A percentile compares a stretch with the other conserved stretches of the same genome.
phyloP scores from a whole-genome alignment of 2,888 invertebrate genomes.

The Microctonus aethiopoides region DNA sequence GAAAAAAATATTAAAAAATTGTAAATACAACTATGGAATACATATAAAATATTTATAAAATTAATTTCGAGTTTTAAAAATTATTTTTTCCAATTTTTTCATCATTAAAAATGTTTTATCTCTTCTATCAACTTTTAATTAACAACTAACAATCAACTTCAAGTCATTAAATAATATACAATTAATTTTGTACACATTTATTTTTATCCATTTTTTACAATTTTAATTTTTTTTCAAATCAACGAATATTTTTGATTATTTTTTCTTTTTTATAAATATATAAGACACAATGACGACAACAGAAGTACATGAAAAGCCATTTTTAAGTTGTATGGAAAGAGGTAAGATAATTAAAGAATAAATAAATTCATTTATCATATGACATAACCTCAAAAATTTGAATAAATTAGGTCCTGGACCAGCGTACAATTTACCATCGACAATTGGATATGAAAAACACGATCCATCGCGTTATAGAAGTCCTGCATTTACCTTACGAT shows the following conservation, averaged over 20 bases:
- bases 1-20: constrained; percentile 30
- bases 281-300: constrained; percentile 32
- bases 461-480: constrained; percentile 73
- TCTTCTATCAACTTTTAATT: neutral
- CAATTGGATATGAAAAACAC: constrained; percentile 73
- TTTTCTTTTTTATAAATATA: constrained; percentile 14
- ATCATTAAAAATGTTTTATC: no score
- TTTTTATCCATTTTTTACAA: constrained; percentile 31
- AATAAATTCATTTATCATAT: neutral
- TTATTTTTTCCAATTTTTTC: no score
- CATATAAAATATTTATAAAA: constrained; percentile 33
- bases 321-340: constrained; percentile 36
- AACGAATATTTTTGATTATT: no score
- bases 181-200: constrained; percentile 22
- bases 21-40: constrained; percentile 25
- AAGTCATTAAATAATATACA: constrained; percentile 31
- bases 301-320: constrained; percentile 30
- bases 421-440: constrained; percentile 73
- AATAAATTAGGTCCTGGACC: constrained; percentile 74
- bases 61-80: no score
- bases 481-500: constrained; percentile 75
- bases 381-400: neutral
- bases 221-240: constrained; percentile 21
- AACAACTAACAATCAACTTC: constrained; percentile 18
- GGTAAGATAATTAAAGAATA: constrained; percentile 15